These are phyloP conservation scores for Clarias gariepinus DNA, from an alignment of 2,113 vertebrate species.

Conservation along the genomic window DNA sequence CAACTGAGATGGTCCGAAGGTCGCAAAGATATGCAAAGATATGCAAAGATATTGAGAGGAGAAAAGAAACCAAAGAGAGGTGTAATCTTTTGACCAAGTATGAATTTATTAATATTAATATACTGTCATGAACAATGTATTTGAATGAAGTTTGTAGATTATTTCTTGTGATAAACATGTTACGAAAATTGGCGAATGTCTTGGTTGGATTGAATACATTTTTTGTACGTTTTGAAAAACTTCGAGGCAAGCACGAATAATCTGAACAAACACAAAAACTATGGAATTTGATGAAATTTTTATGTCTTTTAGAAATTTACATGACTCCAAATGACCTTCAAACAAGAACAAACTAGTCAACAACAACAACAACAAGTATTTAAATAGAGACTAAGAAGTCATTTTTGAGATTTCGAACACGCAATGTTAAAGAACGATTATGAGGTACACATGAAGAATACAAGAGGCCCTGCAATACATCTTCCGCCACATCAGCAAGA, in stretches of 20 bases:
- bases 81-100: neutral
- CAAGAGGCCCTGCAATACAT: conserved; percentile 34
- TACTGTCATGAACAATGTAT: neutral
- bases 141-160: neutral
- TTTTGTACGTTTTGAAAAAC: neutral
- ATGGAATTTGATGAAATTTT: neutral
- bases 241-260: neutral
- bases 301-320: neutral
- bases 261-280: neutral
- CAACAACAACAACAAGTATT: neutral
- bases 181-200: neutral
- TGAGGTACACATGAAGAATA: conserved; percentile 35
- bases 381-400: neutral
- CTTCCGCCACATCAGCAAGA: conserved; percentile 54
- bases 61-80: neutral
- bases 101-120: neutral
- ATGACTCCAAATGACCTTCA: neutral
- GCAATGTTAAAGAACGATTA: conserved; percentile 13
- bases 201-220: neutral
- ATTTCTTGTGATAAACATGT: neutral
- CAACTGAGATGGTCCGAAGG: neutral
- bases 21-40: neutral
- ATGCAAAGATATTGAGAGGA: neutral
- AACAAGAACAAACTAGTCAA: neutral
- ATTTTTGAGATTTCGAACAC: conserved; percentile 18